Evolutionary conservation across 2,113 vertebrate species (phyloP).

Genomic region (Lampris incognitus): DNA sequence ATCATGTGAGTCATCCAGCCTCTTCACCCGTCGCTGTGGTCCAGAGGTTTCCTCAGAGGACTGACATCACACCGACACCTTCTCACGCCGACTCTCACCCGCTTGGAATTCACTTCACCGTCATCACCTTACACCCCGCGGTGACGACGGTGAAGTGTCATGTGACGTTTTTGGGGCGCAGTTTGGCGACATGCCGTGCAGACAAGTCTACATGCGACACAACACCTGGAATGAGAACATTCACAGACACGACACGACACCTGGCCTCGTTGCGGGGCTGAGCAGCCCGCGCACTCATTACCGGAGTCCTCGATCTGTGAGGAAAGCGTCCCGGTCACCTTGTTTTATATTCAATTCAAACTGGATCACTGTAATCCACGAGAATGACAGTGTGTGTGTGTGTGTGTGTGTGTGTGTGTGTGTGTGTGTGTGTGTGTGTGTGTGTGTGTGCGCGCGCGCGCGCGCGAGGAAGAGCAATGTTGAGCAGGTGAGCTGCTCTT

Average conservation of each 20-base stretch:
- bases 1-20: too few species aligned
- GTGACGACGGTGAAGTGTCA: too few species aligned
- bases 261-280: neutral
- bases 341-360: constrained; percentile 65
- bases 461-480: too few species aligned
- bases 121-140: too few species aligned
- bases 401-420: neutral
- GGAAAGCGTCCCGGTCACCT: constrained; percentile 25
- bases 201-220: neutral
- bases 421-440: neutral
- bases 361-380: constrained; percentile 63
- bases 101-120: too few species aligned
- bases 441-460: neutral
- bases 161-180: neutral
- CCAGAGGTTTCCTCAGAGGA: too few species aligned
- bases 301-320: constrained; percentile 30
- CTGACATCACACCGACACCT: too few species aligned
- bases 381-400: constrained; percentile 19
- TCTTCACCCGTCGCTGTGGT: too few species aligned
- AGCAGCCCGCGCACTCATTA: constrained; percentile 20
- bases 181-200: neutral
- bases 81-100: too few species aligned
- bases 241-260: neutral
- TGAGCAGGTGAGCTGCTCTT: too few species aligned
- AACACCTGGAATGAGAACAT: neutral